Evolutionary conservation across 2,888 invertebrate species (phyloP), one percentile per base, ranked within the genome.

Genomic region (Podotricha telesiphe): DNA sequence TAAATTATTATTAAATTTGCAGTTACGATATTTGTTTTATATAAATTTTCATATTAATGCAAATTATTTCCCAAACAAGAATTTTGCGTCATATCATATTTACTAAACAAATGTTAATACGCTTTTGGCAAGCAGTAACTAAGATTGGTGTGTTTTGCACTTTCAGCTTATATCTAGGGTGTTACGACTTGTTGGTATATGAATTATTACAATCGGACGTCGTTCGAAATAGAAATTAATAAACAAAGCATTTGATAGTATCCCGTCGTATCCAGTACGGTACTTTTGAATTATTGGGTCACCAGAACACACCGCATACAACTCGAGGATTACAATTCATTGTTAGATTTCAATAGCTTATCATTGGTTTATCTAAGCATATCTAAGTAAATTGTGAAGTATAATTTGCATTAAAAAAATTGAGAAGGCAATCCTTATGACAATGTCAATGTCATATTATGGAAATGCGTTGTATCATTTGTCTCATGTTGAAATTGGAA

Each of bases 251-350:
- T 67, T 69, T 64, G 55, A 40, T 45, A 34, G 42, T 62, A 69
- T 68, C 61, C 53, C 63, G 20, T 20, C 61, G 67, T 64, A 68
- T 65, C 69, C 72, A 72, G 67, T 71, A 73, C 75, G 76, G 71
- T 73, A 69, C 77, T 77, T 74, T 70, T 68, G 68, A 80, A 80
- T 79, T 82, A 83, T 82, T 85, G 78, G 85, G 87, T 86, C 86
- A 84, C 70, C 75, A 70, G 76, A 74, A 68, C 77, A 77, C 75
- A 73, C 72, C 67, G 79, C 82, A 83, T 80, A 77, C 72, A 75
- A 69, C 72, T 69, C 68, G 63, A 69, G 79, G 83, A 86, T 85
- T 84, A 82, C 75, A 70, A 74, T 77, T 70, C 74, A 77, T 75
- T 76, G 73, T 73, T 74, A 75, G 69, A 70, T 72, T 69, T 62